Conservation (phyloP, 2,113 vertebrate genomes). For the Charina bottae region DNA sequence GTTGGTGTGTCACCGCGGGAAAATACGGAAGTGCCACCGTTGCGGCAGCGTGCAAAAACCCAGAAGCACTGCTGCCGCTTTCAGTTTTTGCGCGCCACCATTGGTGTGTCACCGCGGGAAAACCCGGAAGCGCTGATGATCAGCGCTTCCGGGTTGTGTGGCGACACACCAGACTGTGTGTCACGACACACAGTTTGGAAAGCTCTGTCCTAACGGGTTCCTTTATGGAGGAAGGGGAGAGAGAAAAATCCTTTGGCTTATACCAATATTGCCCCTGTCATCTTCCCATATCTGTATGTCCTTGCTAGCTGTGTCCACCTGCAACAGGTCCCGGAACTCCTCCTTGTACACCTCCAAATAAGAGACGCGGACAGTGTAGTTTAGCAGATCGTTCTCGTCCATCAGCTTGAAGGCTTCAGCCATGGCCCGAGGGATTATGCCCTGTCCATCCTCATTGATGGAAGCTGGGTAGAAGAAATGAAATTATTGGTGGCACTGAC, state of each 20-base stretch:
- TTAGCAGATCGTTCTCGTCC: constrained; percentile 90
- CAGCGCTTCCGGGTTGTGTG: too few species aligned
- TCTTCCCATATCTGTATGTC: constrained; percentile 96
- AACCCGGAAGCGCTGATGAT: too few species aligned
- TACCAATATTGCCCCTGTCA: constrained; percentile 94
- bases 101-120: too few species aligned
- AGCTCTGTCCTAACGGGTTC: background rate
- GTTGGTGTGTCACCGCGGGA: too few species aligned
- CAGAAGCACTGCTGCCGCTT: too few species aligned
- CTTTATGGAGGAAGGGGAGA: background rate
- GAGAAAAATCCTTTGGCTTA: constrained; percentile 5
- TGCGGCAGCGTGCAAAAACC: too few species aligned
- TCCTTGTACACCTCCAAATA: constrained; percentile 98
- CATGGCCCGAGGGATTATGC: constrained; percentile 92
- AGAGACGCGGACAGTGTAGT: constrained; percentile 90
- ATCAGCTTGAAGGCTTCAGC: constrained; percentile 95
- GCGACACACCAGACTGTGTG: too few species aligned
- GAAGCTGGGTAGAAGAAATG: constrained; percentile 77
- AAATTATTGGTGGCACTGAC: rapidly evolving
- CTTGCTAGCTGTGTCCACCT: constrained; percentile 92
- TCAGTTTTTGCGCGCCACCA: too few species aligned
- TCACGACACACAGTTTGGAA: too few species aligned
- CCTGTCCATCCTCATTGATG: constrained; percentile 92
- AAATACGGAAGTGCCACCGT: too few species aligned
- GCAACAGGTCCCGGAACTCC: constrained; percentile 93